Percentiles rank a stretch among this genome's conserved stretches.
phyloP scores from a whole-genome alignment of 2,797 vertebrate genomes.

The Notolepis coatsorum region DNA sequence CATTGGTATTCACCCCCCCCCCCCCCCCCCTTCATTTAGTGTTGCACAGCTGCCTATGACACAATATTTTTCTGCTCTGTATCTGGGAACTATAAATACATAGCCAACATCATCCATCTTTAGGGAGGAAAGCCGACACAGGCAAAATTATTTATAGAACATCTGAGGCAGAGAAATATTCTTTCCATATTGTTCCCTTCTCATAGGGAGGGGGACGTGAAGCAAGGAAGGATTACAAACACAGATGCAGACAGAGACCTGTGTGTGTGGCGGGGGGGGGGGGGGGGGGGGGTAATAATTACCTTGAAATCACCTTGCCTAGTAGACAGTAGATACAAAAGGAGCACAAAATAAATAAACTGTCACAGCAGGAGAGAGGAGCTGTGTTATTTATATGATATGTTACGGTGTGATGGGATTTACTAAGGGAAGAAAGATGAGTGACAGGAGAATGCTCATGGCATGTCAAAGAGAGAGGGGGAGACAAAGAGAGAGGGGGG shows the following conservation, averaged over 20 bases:
- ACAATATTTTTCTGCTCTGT: background rate
- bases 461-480: background rate
- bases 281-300: too few relatives aligned
- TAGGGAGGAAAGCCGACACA: too few relatives aligned
- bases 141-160: too few relatives aligned
- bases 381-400: conserved; percentile 37
- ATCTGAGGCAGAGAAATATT: too few relatives aligned
- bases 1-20: conserved; percentile 19
- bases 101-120: too few relatives aligned
- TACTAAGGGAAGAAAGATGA: conserved; percentile 40
- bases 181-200: conserved; percentile 10
- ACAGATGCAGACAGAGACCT: too few relatives aligned
- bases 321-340: background rate
- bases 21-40: conserved; percentile 15
- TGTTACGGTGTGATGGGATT: conserved; percentile 31
- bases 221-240: conserved; percentile 11
- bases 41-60: conserved; percentile 1
- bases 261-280: too few relatives aligned
- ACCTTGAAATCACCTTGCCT: background rate
- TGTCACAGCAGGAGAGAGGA: background rate
- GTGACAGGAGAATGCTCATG: conserved; percentile 28
- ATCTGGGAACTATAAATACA: too few relatives aligned
- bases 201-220: conserved; percentile 19
- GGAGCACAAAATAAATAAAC: background rate
- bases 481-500: conserved; percentile 3